phyloP scores from a whole-genome alignment of 2,797 vertebrate genomes.

The Chaetophractus vellerosus region DNA sequence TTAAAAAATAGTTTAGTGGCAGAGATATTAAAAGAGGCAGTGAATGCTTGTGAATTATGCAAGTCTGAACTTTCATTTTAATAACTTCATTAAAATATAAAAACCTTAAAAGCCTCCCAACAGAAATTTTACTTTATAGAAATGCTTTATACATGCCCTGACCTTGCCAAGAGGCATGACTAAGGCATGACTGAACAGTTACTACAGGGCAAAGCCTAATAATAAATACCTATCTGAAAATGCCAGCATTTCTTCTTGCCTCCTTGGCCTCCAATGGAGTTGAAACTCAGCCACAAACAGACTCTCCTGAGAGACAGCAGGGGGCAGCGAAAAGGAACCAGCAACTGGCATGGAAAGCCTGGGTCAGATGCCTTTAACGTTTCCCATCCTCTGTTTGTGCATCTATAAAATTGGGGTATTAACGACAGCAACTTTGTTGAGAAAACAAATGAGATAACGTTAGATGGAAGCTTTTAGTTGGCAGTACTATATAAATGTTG shows the following conservation, averaged over 20 bases:
- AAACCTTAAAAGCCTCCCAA: slow-evolving; percentile 88
- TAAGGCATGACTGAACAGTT: slow-evolving; percentile 81
- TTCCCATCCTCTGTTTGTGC: slow-evolving; percentile 47
- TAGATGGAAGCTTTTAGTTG: not conserved
- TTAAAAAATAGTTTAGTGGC: slow-evolving; percentile 79
- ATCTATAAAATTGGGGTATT: not conserved
- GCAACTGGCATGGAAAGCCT: not conserved
- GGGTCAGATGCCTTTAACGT: slow-evolving; percentile 11
- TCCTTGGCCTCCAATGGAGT: slow-evolving; percentile 54
- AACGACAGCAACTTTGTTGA: not conserved
- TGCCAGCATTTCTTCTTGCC: slow-evolving; percentile 72
- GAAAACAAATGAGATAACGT: slow-evolving; percentile 29
- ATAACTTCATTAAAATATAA: slow-evolving; percentile 89
- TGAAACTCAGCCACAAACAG: slow-evolving; percentile 68
- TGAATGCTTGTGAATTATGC: slow-evolving; percentile 88
- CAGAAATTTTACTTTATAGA: slow-evolving; percentile 81
- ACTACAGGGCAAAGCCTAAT: slow-evolving; percentile 79
- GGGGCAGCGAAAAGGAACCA: not conserved
- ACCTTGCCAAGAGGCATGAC: slow-evolving; percentile 83
- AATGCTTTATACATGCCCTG: slow-evolving; percentile 75
- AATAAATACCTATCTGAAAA: slow-evolving; percentile 78
- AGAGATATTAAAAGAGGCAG: slow-evolving; percentile 80
- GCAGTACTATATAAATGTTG: not conserved
- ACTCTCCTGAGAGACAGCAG: slow-evolving; percentile 63
- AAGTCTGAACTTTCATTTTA: slow-evolving; percentile 88